phyloP scores from a whole-genome alignment of 2,797 vertebrate genomes.

The Diplodus puntazzo region DNA sequence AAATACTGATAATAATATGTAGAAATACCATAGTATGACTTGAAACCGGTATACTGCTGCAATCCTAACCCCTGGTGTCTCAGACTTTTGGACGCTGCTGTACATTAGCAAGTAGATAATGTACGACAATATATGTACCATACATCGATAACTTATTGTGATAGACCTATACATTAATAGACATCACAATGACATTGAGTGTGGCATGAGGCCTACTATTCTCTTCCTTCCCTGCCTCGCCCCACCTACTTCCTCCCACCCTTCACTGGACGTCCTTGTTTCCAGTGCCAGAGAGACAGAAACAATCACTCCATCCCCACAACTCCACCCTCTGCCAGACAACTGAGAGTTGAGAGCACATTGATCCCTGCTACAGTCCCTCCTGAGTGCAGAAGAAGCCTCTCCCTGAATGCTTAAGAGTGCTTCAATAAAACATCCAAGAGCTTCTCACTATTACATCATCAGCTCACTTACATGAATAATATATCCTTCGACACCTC shows the following conservation, averaged over 20 bases:
- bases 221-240: conserved; percentile 12
- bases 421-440: conserved; percentile 74
- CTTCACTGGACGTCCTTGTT: conserved; percentile 48
- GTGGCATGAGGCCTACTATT: conserved; percentile 49
- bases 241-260: conserved; percentile 27
- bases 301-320: conserved; percentile 52
- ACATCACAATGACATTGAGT: conserved; percentile 52
- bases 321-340: conserved; percentile 59
- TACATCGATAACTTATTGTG: too few relatives aligned
- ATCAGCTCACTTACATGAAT: conserved; percentile 75
- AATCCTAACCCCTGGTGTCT: too few relatives aligned
- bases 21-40: too few relatives aligned
- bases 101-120: too few relatives aligned
- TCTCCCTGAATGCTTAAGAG: conserved; percentile 53
- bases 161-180: background rate
- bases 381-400: conserved; percentile 55
- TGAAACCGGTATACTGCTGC: too few relatives aligned
- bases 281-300: conserved; percentile 44
- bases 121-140: too few relatives aligned
- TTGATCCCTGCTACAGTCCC: conserved; percentile 55
- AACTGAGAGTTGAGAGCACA: conserved; percentile 59
- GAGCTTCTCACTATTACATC: conserved; percentile 75
- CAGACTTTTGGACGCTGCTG: too few relatives aligned
- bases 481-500: conserved; percentile 67
- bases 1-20: too few relatives aligned